phyloP scores from a whole-genome alignment of 2,888 invertebrate species.

The Drosophila eohydei region DNA sequence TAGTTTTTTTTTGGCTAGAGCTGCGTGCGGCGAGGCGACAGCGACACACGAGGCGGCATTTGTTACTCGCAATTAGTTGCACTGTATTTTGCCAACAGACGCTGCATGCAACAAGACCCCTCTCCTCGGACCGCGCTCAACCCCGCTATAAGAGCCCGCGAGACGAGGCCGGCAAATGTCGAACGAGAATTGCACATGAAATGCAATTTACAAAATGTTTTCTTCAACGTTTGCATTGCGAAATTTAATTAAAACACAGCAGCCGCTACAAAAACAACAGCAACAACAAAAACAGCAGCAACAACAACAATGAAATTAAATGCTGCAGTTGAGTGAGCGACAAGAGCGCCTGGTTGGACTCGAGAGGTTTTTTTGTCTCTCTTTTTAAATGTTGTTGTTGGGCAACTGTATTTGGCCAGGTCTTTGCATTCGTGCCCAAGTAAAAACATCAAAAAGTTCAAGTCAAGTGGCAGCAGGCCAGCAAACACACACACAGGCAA shows the following conservation, averaged over 20 bases:
- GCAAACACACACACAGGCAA: constrained; percentile 8
- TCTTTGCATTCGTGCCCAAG: constrained; percentile 57
- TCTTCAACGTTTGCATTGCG: constrained; percentile 77
- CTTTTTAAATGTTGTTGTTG: constrained; percentile 11
- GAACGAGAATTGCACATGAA: constrained; percentile 77
- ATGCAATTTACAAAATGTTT: constrained; percentile 81
- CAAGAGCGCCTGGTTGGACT: constrained; percentile 64
- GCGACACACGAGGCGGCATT: constrained; percentile 77
- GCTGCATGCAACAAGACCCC: constrained; percentile 10
- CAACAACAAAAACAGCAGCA: constrained; percentile 33
- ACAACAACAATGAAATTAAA: constrained; percentile 67
- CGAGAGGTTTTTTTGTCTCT: constrained; percentile 12
- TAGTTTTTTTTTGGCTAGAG: constrained; percentile 29
- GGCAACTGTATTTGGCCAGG: constrained; percentile 54
- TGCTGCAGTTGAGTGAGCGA: constrained; percentile 76
- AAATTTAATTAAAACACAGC: constrained; percentile 73
- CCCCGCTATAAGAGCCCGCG: constrained; percentile 1
- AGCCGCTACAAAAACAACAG: constrained; percentile 38
- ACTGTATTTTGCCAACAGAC: constrained; percentile 67
- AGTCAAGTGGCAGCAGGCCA: constrained; percentile 71
- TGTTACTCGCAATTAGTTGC: constrained; percentile 81
- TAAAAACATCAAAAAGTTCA: constrained; percentile 78
- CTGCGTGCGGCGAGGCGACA: constrained; percentile 62
- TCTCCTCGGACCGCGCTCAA: background rate
- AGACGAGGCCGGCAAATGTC: constrained; percentile 65